A percentile compares a stretch with the other conserved stretches of the same genome.
These are phyloP conservation scores for Magallana angulata DNA, from an alignment of 1,140 invertebrate species.

Conservation along the genomic window DNA sequence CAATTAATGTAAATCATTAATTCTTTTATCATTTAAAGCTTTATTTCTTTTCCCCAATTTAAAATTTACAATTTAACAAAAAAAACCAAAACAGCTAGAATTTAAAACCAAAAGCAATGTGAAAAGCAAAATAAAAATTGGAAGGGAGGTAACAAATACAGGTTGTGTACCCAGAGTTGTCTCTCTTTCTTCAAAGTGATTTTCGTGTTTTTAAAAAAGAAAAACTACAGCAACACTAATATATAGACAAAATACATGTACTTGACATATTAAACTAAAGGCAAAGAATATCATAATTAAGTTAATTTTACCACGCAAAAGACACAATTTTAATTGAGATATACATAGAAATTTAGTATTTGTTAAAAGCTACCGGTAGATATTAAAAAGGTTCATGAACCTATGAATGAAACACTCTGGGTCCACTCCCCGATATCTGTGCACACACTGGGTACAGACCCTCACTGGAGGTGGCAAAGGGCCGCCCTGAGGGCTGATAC, in stretches of 20 bases:
- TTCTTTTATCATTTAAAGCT: background rate
- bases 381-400: background rate
- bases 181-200: background rate
- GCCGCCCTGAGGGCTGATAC: conserved; percentile 96
- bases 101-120: background rate
- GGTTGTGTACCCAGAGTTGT: conserved; percentile 7
- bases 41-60: background rate
- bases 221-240: too few species aligned
- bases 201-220: too few species aligned
- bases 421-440: background rate
- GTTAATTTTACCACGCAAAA: too few species aligned
- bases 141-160: conserved; percentile 21
- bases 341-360: too few species aligned
- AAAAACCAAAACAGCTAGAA: background rate
- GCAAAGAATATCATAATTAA: too few species aligned
- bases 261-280: too few species aligned
- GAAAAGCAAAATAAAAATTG: background rate
- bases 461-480: conserved; percentile 94
- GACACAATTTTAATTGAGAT: too few species aligned
- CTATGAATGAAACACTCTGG: background rate
- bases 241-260: too few species aligned
- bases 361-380: too few species aligned
- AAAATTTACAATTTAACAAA: background rate
- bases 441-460: conserved; percentile 76
- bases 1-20: too few species aligned